Evolutionary conservation across 2,888 invertebrate species (phyloP), one percentile per base, ranked within the genome.

Genomic region (Cartodere bifasciata): DNA sequence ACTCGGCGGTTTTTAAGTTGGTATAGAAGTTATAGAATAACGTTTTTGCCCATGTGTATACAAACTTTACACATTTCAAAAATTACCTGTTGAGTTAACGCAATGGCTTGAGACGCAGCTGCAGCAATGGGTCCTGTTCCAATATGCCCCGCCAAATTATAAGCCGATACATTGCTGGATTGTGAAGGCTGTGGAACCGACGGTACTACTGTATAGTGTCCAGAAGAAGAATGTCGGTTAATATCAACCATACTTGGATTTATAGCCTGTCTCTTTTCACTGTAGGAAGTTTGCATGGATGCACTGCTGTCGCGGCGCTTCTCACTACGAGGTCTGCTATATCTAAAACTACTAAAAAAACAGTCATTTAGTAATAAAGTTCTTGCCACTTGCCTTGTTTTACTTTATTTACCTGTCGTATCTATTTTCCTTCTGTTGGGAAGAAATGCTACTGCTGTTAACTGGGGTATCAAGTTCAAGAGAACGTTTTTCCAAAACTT

Each of bases 91-190:
- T 94, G 92, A 2, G 95, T 94, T 1, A 91, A 91, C 4, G 87
- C 91, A 37, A 95, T 92, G 0, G 94, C 94, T 56, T 94, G 91
- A 13, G 90, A 90, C 1, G 92, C 94, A 1, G 94, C 92, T 0
- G 85, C 88, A 0, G 87, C 91, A 32, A 94, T 87, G 1, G 82
- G 83, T 32, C 79, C 86, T 1, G 86, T 85, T n/a, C 83, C 82
- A 47, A 81, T 75, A 45, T 87, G 86, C 9, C 85, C 83, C n/a
- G n/a, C n/a, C 28, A 88, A 62, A 45, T 71, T 72, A 47, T 83
- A 84, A 16, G 74, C 7, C 3, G 26, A 16, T n/a, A 32, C 32
- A 31, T 33, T 40, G 15, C 24, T 31, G 13, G 27, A 29, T 16
- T 13, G 38, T 21, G 29, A 23, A 10, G 31, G 31, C 28, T 29